Percentiles rank a stretch among this genome's conserved stretches.
phyloP scores from a whole-genome alignment of 2,888 invertebrate species.

The Copidosoma aretas region DNA sequence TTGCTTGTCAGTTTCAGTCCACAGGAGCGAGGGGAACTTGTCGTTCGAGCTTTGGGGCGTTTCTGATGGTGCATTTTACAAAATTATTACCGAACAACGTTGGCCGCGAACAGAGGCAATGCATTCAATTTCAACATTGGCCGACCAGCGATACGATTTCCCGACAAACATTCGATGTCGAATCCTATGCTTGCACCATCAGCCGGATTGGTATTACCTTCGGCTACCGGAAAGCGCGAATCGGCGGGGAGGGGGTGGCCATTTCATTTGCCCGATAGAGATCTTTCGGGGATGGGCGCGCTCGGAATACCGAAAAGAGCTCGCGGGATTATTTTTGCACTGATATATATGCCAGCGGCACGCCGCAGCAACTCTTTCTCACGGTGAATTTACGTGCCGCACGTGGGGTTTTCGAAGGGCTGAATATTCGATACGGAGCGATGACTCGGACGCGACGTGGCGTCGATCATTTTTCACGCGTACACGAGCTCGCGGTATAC shows the following conservation, averaged over 20 bases:
- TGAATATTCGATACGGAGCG: conserved; percentile 38
- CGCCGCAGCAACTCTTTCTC: conserved; percentile 34
- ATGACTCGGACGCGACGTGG: conserved; percentile 32
- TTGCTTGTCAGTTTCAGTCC: too few relatives aligned
- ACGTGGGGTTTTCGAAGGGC: conserved; percentile 36
- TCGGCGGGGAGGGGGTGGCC: conserved; percentile 2
- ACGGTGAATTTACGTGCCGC: conserved; percentile 34
- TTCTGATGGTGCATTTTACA: too few relatives aligned
- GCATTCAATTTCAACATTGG: too few relatives aligned
- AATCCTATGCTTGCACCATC: too few relatives aligned
- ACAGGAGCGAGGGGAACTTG: too few relatives aligned
- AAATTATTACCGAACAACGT: too few relatives aligned
- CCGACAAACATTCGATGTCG: too few relatives aligned
- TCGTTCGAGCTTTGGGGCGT: too few relatives aligned
- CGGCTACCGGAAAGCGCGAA: too few relatives aligned
- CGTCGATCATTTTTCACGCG: conserved; percentile 31
- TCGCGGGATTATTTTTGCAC: conserved; percentile 36
- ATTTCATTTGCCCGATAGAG: conserved; percentile 32
- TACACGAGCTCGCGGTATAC: conserved; percentile 1
- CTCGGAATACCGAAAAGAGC: conserved; percentile 7
- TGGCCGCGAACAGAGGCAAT: too few relatives aligned
- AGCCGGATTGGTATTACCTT: too few relatives aligned
- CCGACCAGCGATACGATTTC: too few relatives aligned
- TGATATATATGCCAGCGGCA: conserved; percentile 9
- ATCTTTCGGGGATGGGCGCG: conserved; percentile 28